Percentiles rank a stretch among this genome's conserved stretches.
These are phyloP conservation scores for Cebus imitator DNA, from an alignment of 2,113 vertebrate species.

Conservation along the genomic window DNA sequence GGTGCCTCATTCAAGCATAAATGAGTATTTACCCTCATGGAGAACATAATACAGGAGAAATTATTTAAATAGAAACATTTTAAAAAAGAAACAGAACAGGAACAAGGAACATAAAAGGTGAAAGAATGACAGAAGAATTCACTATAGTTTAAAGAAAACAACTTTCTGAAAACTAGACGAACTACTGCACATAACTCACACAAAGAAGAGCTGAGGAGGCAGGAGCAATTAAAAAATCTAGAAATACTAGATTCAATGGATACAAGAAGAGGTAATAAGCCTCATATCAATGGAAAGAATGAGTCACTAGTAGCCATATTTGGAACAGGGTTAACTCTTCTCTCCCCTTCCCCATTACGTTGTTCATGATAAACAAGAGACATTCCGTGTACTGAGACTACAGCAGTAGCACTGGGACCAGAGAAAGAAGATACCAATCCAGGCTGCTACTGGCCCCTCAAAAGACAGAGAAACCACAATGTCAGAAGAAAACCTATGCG, in stretches of 20 bases:
- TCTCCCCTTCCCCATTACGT: not conserved
- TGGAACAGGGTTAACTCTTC: not conserved
- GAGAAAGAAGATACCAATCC: not conserved
- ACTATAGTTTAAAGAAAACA: not conserved
- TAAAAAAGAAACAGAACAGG: not conserved
- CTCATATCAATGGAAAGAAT: not conserved
- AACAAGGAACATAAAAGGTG: not conserved
- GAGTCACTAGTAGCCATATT: not conserved
- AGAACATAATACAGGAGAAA: not conserved
- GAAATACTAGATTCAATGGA: not conserved
- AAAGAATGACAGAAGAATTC: constrained; percentile 13
- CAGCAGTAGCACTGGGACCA: not conserved
- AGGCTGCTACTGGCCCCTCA: not conserved
- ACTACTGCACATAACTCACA: not conserved
- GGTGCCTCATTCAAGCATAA: constrained; percentile 2
- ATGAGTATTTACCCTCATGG: not conserved
- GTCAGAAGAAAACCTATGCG: not conserved
- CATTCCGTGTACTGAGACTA: not conserved
- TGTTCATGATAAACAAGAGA: not conserved
- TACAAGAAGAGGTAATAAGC: not conserved
- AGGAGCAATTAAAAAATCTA: not conserved
- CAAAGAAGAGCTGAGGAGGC: not conserved
- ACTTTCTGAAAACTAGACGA: not conserved
- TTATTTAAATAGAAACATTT: constrained; percentile 11
- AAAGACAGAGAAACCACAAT: not conserved